phyloP scores from a whole-genome alignment of 2,888 invertebrate species.

The Xylota segnis region DNA sequence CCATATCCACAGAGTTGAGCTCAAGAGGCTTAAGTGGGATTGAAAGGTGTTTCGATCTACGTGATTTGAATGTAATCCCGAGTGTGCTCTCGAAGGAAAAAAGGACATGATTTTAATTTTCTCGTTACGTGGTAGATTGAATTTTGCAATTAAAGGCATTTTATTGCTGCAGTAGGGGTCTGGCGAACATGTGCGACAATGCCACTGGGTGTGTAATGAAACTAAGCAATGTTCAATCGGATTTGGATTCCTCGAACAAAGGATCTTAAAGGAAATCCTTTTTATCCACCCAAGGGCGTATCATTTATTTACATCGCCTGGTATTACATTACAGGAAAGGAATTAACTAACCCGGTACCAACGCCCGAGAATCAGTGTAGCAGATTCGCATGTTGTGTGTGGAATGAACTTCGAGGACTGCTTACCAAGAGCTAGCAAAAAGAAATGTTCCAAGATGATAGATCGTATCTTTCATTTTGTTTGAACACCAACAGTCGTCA shows the following conservation, averaged over 20 bases:
- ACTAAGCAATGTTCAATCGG: not conserved
- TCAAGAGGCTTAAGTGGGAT: slow-evolving; percentile 31
- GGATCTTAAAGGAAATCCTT: not conserved
- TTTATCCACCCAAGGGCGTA: not conserved
- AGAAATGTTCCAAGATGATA: too few relatives aligned
- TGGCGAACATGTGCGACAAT: slow-evolving; percentile 4
- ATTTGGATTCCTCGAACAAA: not conserved
- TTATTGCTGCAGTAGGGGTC: slow-evolving; percentile 11
- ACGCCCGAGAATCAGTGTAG: too few relatives aligned
- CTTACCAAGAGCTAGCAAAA: too few relatives aligned
- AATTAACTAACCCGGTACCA: too few relatives aligned
- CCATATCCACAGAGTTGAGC: slow-evolving; percentile 22
- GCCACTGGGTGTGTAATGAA: not conserved
- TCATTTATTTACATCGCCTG: too few relatives aligned
- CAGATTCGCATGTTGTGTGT: too few relatives aligned
- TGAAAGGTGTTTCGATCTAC: slow-evolving; percentile 40
- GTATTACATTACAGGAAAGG: too few relatives aligned
- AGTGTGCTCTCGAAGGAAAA: slow-evolving; percentile 1
- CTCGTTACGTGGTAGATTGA: slow-evolving; percentile 56
- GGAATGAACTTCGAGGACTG: too few relatives aligned
- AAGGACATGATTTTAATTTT: slow-evolving; percentile 39
- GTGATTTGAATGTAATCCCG: slow-evolving; percentile 53
- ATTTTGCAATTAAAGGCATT: slow-evolving; percentile 46
- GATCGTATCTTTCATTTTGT: too few relatives aligned
- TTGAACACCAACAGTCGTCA: too few relatives aligned